Conservation (phyloP, 2,888 invertebrate species). For the Periphyllus acericola region DNA sequence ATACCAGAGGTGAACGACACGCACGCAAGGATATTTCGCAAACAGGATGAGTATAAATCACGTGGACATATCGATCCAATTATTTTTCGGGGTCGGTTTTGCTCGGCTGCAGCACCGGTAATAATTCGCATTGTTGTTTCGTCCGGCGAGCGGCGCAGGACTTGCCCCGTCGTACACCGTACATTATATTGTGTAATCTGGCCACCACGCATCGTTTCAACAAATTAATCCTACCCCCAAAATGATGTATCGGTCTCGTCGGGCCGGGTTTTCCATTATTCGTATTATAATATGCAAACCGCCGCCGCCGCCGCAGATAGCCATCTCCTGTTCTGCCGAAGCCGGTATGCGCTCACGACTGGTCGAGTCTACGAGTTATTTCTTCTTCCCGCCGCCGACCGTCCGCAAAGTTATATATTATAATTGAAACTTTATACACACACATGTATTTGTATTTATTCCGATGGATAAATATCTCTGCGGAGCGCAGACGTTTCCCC, state of each 20-base stretch:
- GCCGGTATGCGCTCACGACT: background rate
- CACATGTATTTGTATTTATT: background rate
- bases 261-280: constrained; percentile 32
- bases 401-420: constrained; percentile 16
- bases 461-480: background rate
- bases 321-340: background rate
- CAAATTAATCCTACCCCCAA: constrained; percentile 50
- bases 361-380: constrained; percentile 26
- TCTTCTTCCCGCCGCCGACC: background rate
- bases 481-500: background rate
- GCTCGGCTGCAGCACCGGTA: background rate
- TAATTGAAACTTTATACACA: background rate
- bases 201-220: background rate
- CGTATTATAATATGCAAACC: constrained; percentile 52
- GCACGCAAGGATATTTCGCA: constrained; percentile 5
- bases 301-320: constrained; percentile 16
- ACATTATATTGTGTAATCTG: background rate
- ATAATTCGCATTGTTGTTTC: constrained; percentile 23
- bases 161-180: background rate
- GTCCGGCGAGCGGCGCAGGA: background rate
- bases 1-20: constrained; percentile 34
- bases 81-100: constrained; percentile 27
- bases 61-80: constrained; percentile 27
- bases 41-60: constrained; percentile 18
- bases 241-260: constrained; percentile 46